Conservation (phyloP, 2,797 vertebrate genomes). For the Cirrhinus molitorella region DNA sequence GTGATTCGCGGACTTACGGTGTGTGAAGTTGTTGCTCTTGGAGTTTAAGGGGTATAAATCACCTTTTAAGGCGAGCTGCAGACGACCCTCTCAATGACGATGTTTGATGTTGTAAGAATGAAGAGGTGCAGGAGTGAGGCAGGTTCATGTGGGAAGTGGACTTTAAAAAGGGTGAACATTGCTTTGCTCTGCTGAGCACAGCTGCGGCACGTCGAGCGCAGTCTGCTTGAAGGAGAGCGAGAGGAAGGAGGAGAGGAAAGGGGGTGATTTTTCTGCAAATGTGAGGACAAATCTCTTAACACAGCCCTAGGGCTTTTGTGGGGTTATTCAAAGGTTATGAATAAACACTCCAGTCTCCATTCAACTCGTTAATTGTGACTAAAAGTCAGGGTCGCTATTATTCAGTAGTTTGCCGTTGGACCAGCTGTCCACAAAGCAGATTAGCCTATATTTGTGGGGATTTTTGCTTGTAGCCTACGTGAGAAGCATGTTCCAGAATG, state of each 20-base stretch:
- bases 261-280: constrained; percentile 47
- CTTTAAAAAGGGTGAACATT: constrained; percentile 55
- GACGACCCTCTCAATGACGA: constrained; percentile 30
- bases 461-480: background rate
- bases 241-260: constrained; percentile 28
- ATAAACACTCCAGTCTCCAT: constrained; percentile 19
- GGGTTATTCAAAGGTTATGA: constrained; percentile 37
- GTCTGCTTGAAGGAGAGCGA: constrained; percentile 45
- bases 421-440: constrained; percentile 21
- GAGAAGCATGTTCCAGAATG: background rate
- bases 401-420: background rate
- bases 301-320: constrained; percentile 25
- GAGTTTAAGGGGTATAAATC: constrained; percentile 28
- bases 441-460: background rate
- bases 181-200: constrained; percentile 61
- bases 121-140: constrained; percentile 54
- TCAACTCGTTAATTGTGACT: constrained; percentile 16
- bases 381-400: background rate
- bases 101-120: constrained; percentile 57
- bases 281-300: constrained; percentile 50
- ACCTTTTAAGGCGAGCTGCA: constrained; percentile 13
- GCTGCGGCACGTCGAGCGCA: constrained; percentile 56
- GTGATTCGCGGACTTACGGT: background rate
- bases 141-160: constrained; percentile 53
- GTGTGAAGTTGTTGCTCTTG: background rate